Conservation (phyloP, 2,797 vertebrate species). For the Trichosurus vulpecula region DNA sequence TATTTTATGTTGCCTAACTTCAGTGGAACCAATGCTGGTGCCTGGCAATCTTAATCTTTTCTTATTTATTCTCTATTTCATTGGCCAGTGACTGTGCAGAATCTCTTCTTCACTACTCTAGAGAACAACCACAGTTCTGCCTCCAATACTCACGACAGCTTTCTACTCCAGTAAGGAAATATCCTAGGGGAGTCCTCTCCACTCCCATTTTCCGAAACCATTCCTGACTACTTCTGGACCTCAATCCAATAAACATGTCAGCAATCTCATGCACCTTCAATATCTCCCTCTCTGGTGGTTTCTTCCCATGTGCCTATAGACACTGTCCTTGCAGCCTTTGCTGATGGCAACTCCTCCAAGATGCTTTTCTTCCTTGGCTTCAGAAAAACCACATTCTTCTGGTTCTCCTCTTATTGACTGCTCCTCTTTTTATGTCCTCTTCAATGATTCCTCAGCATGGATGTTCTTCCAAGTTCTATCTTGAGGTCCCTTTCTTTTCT, state of each 20-base stretch:
- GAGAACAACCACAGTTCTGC: neutral
- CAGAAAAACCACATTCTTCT: too few species aligned
- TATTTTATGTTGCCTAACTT: neutral
- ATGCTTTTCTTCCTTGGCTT: too few species aligned
- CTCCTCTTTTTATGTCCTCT: too few species aligned
- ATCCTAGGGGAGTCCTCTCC: neutral
- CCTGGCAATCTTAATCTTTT: neutral
- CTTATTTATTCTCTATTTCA: neutral
- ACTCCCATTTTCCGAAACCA: too few species aligned
- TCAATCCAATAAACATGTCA: too few species aligned
- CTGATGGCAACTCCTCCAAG: too few species aligned
- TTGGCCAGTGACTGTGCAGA: neutral
- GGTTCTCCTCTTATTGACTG: too few species aligned
- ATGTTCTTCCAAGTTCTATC: neutral
- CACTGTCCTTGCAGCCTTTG: too few species aligned
- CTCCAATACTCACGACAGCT: neutral
- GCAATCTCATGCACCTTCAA: too few species aligned
- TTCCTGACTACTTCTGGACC: too few species aligned
- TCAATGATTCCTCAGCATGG: neutral
- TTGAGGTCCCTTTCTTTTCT: neutral
- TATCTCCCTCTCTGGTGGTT: too few species aligned
- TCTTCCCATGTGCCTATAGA: too few species aligned
- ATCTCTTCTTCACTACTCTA: neutral
- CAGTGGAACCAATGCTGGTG: neutral
- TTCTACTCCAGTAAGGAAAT: neutral